Evolutionary conservation across 92 coral and sea anemone species (phyloP).

Genomic region (Porites lobata): DNA sequence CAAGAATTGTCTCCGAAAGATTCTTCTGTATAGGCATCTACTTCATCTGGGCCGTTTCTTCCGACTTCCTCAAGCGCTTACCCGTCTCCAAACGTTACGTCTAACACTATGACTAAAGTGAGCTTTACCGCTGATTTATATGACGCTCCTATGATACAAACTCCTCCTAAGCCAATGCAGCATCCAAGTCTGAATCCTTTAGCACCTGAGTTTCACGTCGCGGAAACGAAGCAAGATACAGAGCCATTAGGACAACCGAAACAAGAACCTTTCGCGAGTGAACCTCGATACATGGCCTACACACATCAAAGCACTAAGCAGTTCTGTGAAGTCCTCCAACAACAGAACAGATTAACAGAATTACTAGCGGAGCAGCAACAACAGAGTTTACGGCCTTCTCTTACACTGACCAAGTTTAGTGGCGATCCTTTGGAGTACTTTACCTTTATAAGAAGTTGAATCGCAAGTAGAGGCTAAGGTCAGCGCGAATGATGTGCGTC

Average conservation of each 20-base stretch:
- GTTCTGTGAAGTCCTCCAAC: slow-evolving; percentile 21
- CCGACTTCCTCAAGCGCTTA: too few species aligned
- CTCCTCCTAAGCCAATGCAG: background rate
- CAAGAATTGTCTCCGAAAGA: too few species aligned
- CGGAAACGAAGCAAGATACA: too few species aligned
- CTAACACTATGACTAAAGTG: background rate
- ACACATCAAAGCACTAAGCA: background rate
- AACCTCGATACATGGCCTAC: background rate
- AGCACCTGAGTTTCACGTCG: background rate
- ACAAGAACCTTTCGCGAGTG: too few species aligned
- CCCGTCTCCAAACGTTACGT: too few species aligned
- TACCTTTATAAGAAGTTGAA: slow-evolving; percentile 37
- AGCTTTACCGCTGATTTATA: background rate
- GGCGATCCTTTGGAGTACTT: slow-evolving; percentile 62
- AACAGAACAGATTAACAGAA: slow-evolving; percentile 54
- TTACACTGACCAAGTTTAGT: slow-evolving; percentile 47
- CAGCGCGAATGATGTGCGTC: slow-evolving; percentile 10
- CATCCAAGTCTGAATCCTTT: background rate
- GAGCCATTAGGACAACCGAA: too few species aligned
- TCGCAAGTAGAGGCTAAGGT: slow-evolving; percentile 47
- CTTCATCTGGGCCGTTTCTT: too few species aligned
- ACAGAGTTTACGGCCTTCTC: slow-evolving; percentile 55
- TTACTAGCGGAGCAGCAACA: slow-evolving; percentile 49
- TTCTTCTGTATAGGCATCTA: too few species aligned
- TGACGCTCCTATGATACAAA: background rate